Percentiles rank a stretch among this genome's conserved stretches.
Evolutionary conservation across 2,797 vertebrate species (phyloP).

Genomic region (Alauda arvensis): DNA sequence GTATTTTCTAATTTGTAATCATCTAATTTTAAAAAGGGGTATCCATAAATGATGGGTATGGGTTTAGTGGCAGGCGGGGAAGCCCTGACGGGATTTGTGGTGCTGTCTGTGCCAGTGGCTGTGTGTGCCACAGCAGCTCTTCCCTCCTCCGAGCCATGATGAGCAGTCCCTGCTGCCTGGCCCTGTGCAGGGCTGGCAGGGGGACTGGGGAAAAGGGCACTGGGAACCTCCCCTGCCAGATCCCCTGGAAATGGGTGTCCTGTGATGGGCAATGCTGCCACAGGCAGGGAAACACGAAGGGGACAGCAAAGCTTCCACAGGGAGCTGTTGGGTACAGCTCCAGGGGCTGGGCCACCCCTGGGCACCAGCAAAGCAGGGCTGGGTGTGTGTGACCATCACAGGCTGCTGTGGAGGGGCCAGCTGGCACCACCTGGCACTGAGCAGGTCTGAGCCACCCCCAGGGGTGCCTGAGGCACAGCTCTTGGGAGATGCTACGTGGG

Average conservation of each 20-base stretch:
- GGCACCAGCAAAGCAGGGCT: background rate
- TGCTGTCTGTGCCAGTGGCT: background rate
- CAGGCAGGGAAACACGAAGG: rapidly evolving
- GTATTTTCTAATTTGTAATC: constrained; percentile 46
- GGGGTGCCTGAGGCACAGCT: rapidly evolving
- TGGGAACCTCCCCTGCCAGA: background rate
- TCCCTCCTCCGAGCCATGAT: background rate
- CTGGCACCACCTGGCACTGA: background rate
- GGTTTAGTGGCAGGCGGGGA: constrained; percentile 15
- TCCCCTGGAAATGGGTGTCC: background rate
- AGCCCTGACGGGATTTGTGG: background rate
- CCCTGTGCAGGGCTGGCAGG: rapidly evolving
- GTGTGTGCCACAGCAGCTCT: background rate
- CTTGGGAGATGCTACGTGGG: rapidly evolving
- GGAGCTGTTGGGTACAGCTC: rapidly evolving
- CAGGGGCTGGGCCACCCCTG: background rate
- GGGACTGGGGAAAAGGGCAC: background rate
- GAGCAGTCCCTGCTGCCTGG: rapidly evolving
- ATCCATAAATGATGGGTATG: constrained; percentile 41
- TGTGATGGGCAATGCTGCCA: background rate
- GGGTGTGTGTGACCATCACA: background rate
- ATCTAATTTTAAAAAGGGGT: constrained; percentile 39
- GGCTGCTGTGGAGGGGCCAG: background rate
- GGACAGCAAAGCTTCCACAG: background rate
- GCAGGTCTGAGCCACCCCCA: rapidly evolving